Conservation (phyloP, 2,113 vertebrate genomes). For the Gavia stellata region DNA sequence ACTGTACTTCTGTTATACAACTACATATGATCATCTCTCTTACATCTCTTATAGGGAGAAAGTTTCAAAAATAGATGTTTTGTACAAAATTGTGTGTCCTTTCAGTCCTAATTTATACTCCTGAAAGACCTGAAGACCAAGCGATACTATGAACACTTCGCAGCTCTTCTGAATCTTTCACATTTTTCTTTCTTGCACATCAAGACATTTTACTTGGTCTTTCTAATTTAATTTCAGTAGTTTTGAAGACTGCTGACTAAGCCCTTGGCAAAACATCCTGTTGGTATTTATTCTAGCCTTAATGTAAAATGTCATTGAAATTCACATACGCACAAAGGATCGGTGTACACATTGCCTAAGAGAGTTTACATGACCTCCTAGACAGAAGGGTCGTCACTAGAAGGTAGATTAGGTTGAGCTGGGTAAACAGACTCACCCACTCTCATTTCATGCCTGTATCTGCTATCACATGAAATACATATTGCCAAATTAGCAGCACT, state of each 20-base stretch:
- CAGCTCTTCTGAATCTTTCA: neutral
- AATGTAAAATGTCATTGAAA: conserved; percentile 25
- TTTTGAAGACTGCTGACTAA: conserved; percentile 17
- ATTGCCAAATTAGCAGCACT: neutral
- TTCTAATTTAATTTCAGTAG: neutral
- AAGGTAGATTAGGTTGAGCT: neutral
- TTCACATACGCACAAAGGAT: neutral
- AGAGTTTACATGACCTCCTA: conserved; percentile 24
- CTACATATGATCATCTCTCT: neutral
- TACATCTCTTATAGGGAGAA: neutral
- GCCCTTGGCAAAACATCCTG: neutral
- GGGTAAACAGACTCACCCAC: neutral
- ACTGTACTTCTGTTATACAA: neutral
- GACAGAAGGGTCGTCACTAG: neutral
- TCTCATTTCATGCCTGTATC: neutral
- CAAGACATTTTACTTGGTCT: neutral
- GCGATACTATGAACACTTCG: neutral
- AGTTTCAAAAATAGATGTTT: neutral
- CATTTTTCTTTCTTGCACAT: neutral
- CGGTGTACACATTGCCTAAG: neutral
- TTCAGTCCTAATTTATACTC: neutral
- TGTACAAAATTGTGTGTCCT: neutral
- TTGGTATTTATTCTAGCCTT: conserved; percentile 29
- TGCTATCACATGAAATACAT: neutral
- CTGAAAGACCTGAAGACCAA: neutral